Evolutionary conservation across 2,888 invertebrate species (phyloP), one percentile per base, ranked within the genome.

Genomic region (Eumerus sabulonum): DNA sequence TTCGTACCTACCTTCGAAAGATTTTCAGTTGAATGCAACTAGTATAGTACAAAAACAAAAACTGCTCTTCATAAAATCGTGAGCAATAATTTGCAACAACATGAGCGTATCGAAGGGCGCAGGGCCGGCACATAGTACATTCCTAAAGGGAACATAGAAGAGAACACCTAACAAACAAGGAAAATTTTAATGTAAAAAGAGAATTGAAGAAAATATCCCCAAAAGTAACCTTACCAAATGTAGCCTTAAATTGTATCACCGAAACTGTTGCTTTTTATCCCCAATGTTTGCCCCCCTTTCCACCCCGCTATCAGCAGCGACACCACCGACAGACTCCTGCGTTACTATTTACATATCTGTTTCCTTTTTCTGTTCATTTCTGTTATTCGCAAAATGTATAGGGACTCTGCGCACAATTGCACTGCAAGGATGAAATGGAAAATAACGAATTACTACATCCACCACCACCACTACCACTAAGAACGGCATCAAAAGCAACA

Each of bases 321-420:
- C 17, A 63, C 56, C 60, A 47, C 63, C 50, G 57, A n/a, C n/a
- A n/a, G n/a, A n/a, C 62, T 68, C 56, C 51, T 64, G 51, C 11
- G 53, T 4, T 19, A n/a, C 48, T 18, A 19, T 47, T 27, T n/a
- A n/a, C n/a, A n/a, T n/a, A n/a, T n/a, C 27, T 45, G 51, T 50
- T 13, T 19, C 40, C 36, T 57, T 47, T 62, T 56, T 19, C 14
- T 9, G 1, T 51, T 7, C 19, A 7, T 48, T 19, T 48, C n/a
- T 17, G 27, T 40, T 40, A 11, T 11, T 40, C 40, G 27, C 19
- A 47, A 45, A 42, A 45, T 45, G 57, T 9, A 44, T 36, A 60
- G 53, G 63, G 72, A 44, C 67, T 68, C 73, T 73, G 77, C 77
- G 73, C 67, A 77, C 60, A 51, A 74, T 47, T 79, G 77, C 62